Conservation (phyloP, 2,888 invertebrate genomes). For the Philhelius pedissequus region DNA sequence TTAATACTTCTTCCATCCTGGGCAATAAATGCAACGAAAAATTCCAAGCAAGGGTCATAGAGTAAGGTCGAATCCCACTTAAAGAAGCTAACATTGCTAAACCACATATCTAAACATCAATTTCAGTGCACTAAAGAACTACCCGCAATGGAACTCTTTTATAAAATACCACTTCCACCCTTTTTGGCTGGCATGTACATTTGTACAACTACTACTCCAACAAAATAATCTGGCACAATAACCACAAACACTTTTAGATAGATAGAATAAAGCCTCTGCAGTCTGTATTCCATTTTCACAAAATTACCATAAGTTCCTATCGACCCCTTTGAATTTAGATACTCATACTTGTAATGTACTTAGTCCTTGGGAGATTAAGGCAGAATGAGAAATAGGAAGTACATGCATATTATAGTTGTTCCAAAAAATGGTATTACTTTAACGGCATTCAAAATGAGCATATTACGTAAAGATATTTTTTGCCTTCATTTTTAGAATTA, state of each 20-base stretch:
- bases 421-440: background rate
- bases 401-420: no score
- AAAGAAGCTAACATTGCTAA: no score
- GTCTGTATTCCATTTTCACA: background rate
- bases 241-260: background rate
- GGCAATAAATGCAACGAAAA: no score
- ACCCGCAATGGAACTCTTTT: background rate
- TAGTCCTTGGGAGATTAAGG: background rate
- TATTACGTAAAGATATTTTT: background rate
- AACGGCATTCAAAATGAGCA: background rate
- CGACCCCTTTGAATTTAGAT: background rate
- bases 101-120: background rate
- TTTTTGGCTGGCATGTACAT: background rate
- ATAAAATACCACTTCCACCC: background rate
- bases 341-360: background rate
- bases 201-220: background rate
- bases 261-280: background rate
- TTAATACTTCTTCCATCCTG: no score
- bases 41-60: no score
- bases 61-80: no score
- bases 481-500: background rate
- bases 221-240: constrained; percentile 4
- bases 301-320: constrained; percentile 4
- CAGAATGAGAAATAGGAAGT: background rate
- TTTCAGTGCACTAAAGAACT: background rate